Evolutionary conservation across 2,113 vertebrate genomes (phyloP).

Genomic region (Eolophus roseicapilla): DNA sequence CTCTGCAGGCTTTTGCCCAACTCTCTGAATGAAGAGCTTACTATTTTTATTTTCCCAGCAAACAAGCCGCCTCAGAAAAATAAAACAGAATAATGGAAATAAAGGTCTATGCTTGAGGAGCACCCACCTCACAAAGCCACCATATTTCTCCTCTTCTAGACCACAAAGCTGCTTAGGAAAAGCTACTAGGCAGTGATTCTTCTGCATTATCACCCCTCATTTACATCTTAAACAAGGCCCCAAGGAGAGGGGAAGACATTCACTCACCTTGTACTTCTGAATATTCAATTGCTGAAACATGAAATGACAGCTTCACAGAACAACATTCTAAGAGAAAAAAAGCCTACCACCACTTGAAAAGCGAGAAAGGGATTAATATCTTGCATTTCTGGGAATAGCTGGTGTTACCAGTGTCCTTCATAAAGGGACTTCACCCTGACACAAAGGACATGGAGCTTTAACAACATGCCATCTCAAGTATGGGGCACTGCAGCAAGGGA

Average conservation of each 20-base stretch:
- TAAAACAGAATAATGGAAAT: background rate
- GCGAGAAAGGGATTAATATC: background rate
- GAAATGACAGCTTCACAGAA: conserved; percentile 31
- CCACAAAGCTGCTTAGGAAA: background rate
- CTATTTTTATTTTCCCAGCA: background rate
- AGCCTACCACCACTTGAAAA: background rate
- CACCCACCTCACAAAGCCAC: background rate
- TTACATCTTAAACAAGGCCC: conserved; percentile 52
- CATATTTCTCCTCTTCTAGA: background rate
- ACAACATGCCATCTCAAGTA: background rate
- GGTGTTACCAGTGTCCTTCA: background rate
- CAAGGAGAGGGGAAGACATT: conserved; percentile 5
- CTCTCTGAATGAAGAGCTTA: background rate
- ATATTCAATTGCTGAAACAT: conserved; percentile 29
- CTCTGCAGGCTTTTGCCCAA: conserved; percentile 29
- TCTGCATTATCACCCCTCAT: conserved; percentile 16
- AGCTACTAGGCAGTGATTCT: background rate
- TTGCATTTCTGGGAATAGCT: background rate
- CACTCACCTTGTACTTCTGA: conserved; percentile 29
- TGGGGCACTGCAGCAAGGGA: background rate
- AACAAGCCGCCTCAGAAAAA: background rate
- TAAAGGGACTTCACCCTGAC: background rate
- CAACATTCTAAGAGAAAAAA: background rate
- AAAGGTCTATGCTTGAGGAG: background rate
- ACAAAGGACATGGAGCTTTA: background rate